Percentiles rank a stretch among this genome's conserved stretches.
Conservation (phyloP, 2,888 invertebrate genomes). For the Amblyteles armatorius region DNA sequence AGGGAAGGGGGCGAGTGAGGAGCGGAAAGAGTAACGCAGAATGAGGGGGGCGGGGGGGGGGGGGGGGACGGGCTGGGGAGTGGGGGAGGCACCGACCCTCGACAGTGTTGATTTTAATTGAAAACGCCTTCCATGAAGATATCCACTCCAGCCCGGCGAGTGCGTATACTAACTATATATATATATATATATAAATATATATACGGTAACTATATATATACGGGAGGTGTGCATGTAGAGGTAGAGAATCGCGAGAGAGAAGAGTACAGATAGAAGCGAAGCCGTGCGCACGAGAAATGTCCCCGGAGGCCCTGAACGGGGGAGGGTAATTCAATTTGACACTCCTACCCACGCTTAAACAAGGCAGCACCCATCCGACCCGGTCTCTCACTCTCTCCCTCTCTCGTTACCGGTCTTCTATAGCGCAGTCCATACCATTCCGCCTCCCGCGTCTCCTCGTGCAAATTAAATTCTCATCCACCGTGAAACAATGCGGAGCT, state of each 20-base stretch:
- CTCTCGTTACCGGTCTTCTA: slow-evolving; percentile 49
- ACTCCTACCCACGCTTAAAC: slow-evolving; percentile 83
- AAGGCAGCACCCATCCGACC: slow-evolving; percentile 80
- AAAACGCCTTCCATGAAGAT: slow-evolving; percentile 80
- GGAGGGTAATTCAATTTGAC: slow-evolving; percentile 84
- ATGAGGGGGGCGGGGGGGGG: not conserved
- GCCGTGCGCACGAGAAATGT: slow-evolving; percentile 77
- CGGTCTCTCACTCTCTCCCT: slow-evolving; percentile 57
- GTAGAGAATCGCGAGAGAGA: slow-evolving; percentile 65
- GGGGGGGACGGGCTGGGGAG: slow-evolving; percentile 48
- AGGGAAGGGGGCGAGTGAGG: not conserved
- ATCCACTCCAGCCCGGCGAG: slow-evolving; percentile 58
- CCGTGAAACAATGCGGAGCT: slow-evolving; percentile 82
- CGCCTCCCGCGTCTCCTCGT: slow-evolving; percentile 73
- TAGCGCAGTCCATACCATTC: slow-evolving; percentile 40
- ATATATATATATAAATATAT: not conserved
- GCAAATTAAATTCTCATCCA: slow-evolving; percentile 84
- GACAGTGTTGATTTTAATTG: slow-evolving; percentile 81
- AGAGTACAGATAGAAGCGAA: slow-evolving; percentile 69
- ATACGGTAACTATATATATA: slow-evolving; percentile 2
- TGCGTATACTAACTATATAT: slow-evolving; percentile 34
- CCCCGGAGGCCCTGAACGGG: slow-evolving; percentile 78
- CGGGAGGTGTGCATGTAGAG: slow-evolving; percentile 51
- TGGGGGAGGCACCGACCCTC: slow-evolving; percentile 67
- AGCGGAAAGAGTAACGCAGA: not conserved